Percentiles rank a stretch among this genome's conserved stretches.
Evolutionary conservation across 2,888 invertebrate genomes (phyloP).

Genomic region (Dexiosoma caninum): DNA sequence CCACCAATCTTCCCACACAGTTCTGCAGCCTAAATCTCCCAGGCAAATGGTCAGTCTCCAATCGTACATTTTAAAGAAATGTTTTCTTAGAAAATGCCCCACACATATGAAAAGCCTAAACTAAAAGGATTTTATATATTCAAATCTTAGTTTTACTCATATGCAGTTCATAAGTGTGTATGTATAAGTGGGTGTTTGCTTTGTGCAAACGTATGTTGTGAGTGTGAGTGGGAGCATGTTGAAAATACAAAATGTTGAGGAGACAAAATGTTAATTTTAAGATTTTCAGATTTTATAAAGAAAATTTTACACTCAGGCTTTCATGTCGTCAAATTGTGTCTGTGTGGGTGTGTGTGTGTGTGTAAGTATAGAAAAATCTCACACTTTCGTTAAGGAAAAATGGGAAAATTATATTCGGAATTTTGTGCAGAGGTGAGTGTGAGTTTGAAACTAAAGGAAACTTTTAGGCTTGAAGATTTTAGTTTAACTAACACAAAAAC

Average conservation of each 20-base stretch:
- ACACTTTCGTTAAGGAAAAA: conserved; percentile 11
- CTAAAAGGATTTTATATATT: background rate
- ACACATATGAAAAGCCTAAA: background rate
- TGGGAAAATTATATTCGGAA: background rate
- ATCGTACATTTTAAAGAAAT: background rate
- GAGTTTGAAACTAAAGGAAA: background rate
- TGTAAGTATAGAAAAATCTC: conserved; percentile 9
- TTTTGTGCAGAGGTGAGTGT: background rate
- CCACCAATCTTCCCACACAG: background rate
- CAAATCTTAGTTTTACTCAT: background rate
- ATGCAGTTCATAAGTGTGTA: too few relatives aligned
- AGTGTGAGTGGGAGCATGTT: background rate
- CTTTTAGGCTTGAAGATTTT: conserved; percentile 32
- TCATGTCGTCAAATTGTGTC: background rate
- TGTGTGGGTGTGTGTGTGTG: background rate
- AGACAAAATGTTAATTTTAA: conserved; percentile 60
- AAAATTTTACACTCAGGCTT: conserved; percentile 8
- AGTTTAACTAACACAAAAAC: background rate
- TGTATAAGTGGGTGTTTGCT: background rate
- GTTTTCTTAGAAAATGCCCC: conserved; percentile 8
- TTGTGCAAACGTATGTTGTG: background rate
- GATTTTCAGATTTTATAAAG: conserved; percentile 43
- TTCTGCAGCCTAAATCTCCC: too few relatives aligned
- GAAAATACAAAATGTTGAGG: conserved; percentile 23
- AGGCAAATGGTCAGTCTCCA: conserved; percentile 16